Evolutionary conservation across 1,140 invertebrate genomes (phyloP).

Genomic region (Nephotettix cincticeps): DNA sequence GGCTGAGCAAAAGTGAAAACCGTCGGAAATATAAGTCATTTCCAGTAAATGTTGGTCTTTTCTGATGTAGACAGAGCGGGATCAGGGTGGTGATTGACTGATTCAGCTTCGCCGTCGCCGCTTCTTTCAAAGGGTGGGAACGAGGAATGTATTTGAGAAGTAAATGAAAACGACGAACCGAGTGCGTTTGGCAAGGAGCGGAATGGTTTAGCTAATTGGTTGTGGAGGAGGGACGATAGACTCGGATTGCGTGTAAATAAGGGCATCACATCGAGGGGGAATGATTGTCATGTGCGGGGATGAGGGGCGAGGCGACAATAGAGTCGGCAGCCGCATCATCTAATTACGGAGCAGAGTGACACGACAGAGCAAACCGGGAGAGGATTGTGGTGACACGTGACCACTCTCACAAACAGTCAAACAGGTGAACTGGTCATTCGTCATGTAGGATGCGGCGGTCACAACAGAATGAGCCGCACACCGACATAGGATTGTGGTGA

Average conservation of each 20-base stretch:
- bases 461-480: not conserved
- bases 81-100: not conserved
- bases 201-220: constrained; percentile 22
- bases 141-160: constrained; percentile 18
- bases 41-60: constrained; percentile 12
- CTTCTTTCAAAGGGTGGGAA: constrained; percentile 16
- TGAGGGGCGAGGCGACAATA: not conserved
- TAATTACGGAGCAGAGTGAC: not conserved
- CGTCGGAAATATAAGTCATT: not conserved
- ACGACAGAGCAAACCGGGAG: not conserved
- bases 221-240: constrained; percentile 14
- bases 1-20: not conserved
- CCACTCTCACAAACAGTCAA: not conserved
- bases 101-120: not conserved
- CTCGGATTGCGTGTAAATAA: constrained; percentile 22
- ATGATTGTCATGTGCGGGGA: constrained; percentile 3
- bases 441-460: too few species aligned
- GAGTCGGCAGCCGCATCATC: not conserved
- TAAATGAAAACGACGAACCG: constrained; percentile 2
- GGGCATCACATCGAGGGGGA: not conserved
- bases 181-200: constrained; percentile 22
- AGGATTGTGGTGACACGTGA: not conserved
- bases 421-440: too few species aligned
- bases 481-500: not conserved
- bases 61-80: not conserved